Base-by-base conservation (phyloP, 2,888 invertebrate species). In the Caenorhabditis sp. region DNA sequence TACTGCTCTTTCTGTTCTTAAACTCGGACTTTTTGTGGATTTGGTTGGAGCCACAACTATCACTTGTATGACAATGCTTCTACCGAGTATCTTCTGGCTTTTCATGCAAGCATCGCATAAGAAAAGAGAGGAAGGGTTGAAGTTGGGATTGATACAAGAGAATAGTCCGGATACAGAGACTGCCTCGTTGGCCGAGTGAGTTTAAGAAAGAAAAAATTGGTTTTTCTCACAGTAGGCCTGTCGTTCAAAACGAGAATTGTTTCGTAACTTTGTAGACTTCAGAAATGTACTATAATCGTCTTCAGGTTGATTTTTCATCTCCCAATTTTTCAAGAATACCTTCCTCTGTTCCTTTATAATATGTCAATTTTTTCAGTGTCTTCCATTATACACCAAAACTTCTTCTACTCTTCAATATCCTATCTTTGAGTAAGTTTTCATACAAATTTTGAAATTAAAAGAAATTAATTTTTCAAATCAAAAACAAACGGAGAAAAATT, bases 1-100 rank as follows among this genome's bases (percentile, higher is more conserved):
- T 67, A 71, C 75, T 0, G 80, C 78, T 0, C 63, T 78, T 0
- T 77, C 80, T 17, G 71, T 82, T 21, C 76, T 80, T 2, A 76
- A 79, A 52, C 75, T 82, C 23, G 80, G 80, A 1, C 49, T 77
- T 0, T 74, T 82, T 56, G 56, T 82, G 36, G 79, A 82, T 60
- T 27, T 82, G 57, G 77, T 82, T 59, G 83, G 83, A 1, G 81
- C 77, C 26, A 74, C 81, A 3, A 83, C 83, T 12, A 79, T 81
- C 58, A 76, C 83, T 26, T 43, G 80, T 14, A 74, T 78, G 73
- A 81, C 81, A 0, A 81, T 82, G 79, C 36, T 82, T n/a, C 62
- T 82, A 0, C 82, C 82, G 1, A 68, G 71, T 38, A 63, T 82
- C 36, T 82, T 82, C 72, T 78, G 76, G 69, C 64, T 81, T 8